A percentile compares a stretch with the other conserved stretches of the same genome.
Evolutionary conservation across 2,888 invertebrate genomes (phyloP).

Genomic region (Epirrhoe tristata): DNA sequence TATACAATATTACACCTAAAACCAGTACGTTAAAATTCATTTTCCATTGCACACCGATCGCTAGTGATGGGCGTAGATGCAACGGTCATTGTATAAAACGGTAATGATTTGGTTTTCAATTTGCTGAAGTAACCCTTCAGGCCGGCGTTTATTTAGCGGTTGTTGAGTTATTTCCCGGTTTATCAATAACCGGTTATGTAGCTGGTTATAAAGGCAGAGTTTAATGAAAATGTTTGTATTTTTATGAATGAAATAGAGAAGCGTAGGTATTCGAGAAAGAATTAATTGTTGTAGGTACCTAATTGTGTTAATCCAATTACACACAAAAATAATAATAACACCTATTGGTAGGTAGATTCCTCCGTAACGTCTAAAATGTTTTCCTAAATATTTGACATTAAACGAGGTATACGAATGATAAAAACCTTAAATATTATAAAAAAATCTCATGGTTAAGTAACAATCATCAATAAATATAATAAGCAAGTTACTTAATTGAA

Average conservation of each 20-base stretch:
- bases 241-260: too few species aligned
- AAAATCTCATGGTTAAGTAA: neutral
- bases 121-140: conserved; percentile 46
- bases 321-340: too few species aligned
- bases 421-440: neutral
- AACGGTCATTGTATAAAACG: conserved; percentile 71
- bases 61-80: conserved; percentile 53
- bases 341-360: too few species aligned
- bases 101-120: conserved; percentile 55
- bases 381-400: too few species aligned
- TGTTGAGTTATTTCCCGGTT: conserved; percentile 23
- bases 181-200: conserved; percentile 11
- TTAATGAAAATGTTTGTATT: neutral
- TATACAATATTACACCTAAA: neutral
- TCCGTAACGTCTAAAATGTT: too few species aligned
- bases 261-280: too few species aligned
- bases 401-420: too few species aligned
- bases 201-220: neutral
- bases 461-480: conserved; percentile 7
- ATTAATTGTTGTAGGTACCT: too few species aligned
- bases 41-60: neutral
- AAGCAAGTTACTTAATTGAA: conserved; percentile 2
- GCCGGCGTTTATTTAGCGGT: conserved; percentile 40
- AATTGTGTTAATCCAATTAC: too few species aligned
- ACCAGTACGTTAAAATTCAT: neutral